Conservation (phyloP, 2,797 vertebrate species). For the Rhabdomys pumilio region DNA sequence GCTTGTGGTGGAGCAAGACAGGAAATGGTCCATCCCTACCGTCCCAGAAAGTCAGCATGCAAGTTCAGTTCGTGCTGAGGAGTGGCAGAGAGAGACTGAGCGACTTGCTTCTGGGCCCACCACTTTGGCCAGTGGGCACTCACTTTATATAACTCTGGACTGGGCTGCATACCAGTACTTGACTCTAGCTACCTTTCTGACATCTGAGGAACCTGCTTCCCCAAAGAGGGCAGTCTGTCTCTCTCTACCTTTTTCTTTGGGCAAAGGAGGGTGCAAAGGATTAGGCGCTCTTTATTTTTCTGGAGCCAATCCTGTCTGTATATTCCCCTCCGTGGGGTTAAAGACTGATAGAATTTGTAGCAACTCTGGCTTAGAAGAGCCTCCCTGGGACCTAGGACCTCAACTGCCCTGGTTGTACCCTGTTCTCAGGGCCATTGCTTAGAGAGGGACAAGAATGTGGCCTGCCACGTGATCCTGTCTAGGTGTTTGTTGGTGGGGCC, state of each 20-base stretch:
- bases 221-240: neutral
- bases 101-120: neutral
- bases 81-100: neutral
- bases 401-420: neutral
- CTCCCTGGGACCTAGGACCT: neutral
- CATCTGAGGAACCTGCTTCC: neutral
- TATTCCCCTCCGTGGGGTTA: neutral
- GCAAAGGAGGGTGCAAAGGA: neutral
- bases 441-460: neutral
- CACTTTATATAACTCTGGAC: neutral
- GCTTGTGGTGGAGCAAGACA: neutral
- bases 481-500: neutral
- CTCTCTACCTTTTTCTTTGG: slow-evolving; percentile 26
- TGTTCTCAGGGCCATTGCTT: neutral
- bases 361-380: neutral
- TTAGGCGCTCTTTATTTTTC: slow-evolving; percentile 52
- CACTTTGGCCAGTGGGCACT: neutral
- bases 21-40: neutral
- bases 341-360: neutral
- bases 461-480: neutral
- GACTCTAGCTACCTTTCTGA: slow-evolving; percentile 35
- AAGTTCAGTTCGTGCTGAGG: neutral
- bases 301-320: neutral
- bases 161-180: neutral
- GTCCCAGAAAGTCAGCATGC: neutral